These are phyloP conservation scores for Argyra leucocephala DNA, from an alignment of 2,888 invertebrate genomes.

Conservation along the genomic window DNA sequence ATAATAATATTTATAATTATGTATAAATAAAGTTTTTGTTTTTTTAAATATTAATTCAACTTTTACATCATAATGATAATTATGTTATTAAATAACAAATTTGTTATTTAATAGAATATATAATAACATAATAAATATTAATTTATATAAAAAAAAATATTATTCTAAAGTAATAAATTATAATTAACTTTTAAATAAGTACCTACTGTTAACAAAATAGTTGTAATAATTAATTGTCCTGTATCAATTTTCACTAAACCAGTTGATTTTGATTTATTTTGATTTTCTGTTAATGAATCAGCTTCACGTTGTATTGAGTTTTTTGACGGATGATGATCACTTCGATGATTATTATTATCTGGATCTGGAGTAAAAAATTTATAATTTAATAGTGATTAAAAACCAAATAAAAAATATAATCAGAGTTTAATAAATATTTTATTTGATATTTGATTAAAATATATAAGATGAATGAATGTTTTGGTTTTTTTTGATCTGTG, in stretches of 20 bases:
- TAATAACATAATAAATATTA: neutral
- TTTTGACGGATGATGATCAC: conserved; percentile 25
- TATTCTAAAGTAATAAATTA: neutral
- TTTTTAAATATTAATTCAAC: neutral
- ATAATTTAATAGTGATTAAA: conserved; percentile 10
- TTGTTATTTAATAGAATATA: too few species aligned
- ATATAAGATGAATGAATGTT: too few species aligned
- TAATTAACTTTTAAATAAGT: neutral
- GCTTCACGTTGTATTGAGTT: conserved; percentile 22
- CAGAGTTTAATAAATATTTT: too few species aligned
- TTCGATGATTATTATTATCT: conserved; percentile 38
- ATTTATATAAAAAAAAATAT: neutral
- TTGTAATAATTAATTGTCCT: conserved; percentile 8
- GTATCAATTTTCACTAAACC: conserved; percentile 10
- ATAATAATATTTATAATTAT: too few species aligned
- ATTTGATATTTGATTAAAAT: too few species aligned
- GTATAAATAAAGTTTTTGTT: neutral
- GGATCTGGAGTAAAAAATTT: conserved; percentile 34
- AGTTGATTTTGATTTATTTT: conserved; percentile 14
- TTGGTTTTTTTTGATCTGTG: too few species aligned
- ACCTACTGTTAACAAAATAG: neutral
- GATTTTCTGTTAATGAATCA: conserved; percentile 20
- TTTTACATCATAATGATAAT: neutral
- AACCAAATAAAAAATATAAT: too few species aligned
- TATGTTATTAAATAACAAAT: neutral